phyloP scores from a whole-genome alignment of 2,797 vertebrate species.

The Alectoris magna region DNA sequence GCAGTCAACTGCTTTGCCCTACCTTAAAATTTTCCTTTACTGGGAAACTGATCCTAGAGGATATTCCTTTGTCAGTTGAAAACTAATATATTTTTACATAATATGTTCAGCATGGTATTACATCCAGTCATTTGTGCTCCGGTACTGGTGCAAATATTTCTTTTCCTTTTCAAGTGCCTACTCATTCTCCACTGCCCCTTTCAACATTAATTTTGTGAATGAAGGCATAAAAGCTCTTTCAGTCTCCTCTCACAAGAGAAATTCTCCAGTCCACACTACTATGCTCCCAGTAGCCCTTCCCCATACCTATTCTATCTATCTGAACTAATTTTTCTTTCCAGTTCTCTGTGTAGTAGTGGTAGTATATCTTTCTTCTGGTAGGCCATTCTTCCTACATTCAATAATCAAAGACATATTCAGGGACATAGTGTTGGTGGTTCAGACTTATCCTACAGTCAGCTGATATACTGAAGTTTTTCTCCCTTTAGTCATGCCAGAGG shows the following conservation, averaged over 20 bases:
- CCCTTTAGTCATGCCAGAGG: background rate
- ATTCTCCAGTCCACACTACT: background rate
- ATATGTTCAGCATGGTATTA: background rate
- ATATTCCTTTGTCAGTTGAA: background rate
- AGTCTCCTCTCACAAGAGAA: background rate
- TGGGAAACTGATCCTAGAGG: background rate
- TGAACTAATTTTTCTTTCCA: constrained; percentile 12
- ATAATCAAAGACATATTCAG: background rate
- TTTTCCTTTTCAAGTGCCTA: background rate
- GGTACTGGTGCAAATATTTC: background rate
- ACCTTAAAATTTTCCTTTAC: background rate
- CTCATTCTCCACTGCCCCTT: background rate
- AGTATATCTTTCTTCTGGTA: background rate
- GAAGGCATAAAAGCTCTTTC: background rate
- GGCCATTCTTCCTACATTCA: background rate
- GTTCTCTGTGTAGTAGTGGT: background rate
- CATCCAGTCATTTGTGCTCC: background rate
- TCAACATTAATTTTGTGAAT: background rate
- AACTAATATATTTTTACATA: background rate
- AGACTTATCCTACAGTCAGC: background rate
- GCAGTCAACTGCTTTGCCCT: background rate
- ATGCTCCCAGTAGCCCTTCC: background rate
- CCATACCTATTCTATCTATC: background rate
- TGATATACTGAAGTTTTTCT: background rate
- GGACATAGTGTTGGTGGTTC: background rate